These are phyloP conservation scores for Musca vetustissima DNA, from an alignment of 1,140 invertebrate species.

Conservation along the genomic window DNA sequence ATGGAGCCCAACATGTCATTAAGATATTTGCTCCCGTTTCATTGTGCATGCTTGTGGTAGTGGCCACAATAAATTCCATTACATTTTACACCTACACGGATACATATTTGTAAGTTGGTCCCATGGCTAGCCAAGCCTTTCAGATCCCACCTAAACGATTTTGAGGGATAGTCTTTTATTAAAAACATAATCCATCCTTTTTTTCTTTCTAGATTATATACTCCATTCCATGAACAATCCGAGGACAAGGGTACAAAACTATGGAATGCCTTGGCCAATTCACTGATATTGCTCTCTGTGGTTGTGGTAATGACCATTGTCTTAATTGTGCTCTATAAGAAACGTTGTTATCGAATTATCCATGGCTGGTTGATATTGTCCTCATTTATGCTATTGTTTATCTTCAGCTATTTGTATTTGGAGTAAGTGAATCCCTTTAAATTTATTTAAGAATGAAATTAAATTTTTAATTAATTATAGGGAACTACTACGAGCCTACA, in stretches of 20 bases:
- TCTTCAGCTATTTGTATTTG: slow-evolving; percentile 93
- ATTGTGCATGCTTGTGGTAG: slow-evolving; percentile 95
- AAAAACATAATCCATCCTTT: no score
- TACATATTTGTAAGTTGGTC: slow-evolving; percentile 81
- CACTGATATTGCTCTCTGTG: slow-evolving; percentile 88
- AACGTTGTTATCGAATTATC: slow-evolving; percentile 91
- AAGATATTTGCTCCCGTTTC: slow-evolving; percentile 97
- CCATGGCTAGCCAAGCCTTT: no score
- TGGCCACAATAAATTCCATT: slow-evolving; percentile 92
- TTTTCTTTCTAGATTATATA: slow-evolving; percentile 76
- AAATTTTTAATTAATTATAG: slow-evolving; percentile 66
- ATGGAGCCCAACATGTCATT: slow-evolving; percentile 97
- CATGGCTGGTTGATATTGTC: slow-evolving; percentile 96
- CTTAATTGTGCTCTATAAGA: slow-evolving; percentile 93
- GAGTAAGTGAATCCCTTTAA: slow-evolving; percentile 69
- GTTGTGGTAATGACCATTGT: slow-evolving; percentile 95
- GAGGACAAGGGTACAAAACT: slow-evolving; percentile 86
- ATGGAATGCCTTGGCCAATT: slow-evolving; percentile 96
- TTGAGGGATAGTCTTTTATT: no score
- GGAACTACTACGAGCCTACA: slow-evolving; percentile 89
- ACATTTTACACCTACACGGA: slow-evolving; percentile 91
- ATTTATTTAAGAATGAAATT: background rate
- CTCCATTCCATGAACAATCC: slow-evolving; percentile 94
- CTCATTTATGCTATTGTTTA: slow-evolving; percentile 90
- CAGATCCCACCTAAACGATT: no score